Conservation (phyloP, 2,888 invertebrate genomes). For the Zele albiditarsus region DNA sequence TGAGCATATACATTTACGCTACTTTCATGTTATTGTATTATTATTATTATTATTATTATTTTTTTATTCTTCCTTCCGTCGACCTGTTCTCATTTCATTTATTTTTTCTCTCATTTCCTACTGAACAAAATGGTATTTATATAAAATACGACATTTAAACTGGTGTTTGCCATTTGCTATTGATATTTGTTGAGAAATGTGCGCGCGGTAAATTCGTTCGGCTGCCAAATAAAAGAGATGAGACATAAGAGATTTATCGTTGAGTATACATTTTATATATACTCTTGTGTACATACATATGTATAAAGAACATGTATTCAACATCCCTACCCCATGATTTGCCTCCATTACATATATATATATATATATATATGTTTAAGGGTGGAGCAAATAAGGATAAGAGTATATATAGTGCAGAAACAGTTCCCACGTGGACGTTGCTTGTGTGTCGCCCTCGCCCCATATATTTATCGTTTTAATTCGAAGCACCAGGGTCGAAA, state of each 20-base stretch:
- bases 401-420: background rate
- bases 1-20: background rate
- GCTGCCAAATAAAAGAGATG: background rate
- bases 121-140: background rate
- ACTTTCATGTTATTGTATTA: background rate
- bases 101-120: background rate
- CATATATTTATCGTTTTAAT: conserved; percentile 63
- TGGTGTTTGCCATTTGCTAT: background rate
- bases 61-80: background rate
- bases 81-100: background rate
- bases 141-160: background rate
- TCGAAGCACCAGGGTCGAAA: conserved; percentile 55
- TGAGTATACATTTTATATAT: background rate
- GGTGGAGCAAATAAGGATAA: conserved; percentile 16
- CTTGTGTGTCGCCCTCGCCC: conserved; percentile 25
- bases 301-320: background rate
- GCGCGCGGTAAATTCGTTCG: background rate
- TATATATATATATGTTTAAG: conserved; percentile 3
- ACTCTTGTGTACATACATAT: background rate
- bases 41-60: background rate
- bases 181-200: background rate
- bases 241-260: background rate
- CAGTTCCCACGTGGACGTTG: background rate
- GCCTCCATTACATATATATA: background rate
- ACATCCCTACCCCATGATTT: background rate